Evolutionary conservation across 2,888 invertebrate species (phyloP).

Genomic region (Eugnorisma glareosa): DNA sequence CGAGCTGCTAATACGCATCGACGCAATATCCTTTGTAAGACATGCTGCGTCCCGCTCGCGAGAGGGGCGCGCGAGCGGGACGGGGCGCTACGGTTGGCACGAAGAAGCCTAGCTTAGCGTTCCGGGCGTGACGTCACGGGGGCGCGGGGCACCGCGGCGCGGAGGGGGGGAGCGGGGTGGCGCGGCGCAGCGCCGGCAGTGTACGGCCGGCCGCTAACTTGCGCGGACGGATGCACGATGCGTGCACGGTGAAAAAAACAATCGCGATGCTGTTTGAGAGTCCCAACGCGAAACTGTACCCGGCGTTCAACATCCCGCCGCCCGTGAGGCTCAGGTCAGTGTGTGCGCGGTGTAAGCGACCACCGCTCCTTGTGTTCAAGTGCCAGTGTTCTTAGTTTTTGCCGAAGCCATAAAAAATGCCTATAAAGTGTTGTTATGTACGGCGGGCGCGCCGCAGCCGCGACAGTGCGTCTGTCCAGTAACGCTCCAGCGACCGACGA

Average conservation of each 20-base stretch:
- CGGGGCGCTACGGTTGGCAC: slow-evolving; percentile 63
- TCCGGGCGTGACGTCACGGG: slow-evolving; percentile 86
- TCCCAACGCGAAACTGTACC: slow-evolving; percentile 93
- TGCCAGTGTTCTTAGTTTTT: slow-evolving; percentile 78
- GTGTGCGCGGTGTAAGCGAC: slow-evolving; percentile 52
- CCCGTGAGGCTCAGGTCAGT: slow-evolving; percentile 91
- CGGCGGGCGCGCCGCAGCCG: slow-evolving; percentile 73
- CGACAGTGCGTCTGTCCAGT: slow-evolving; percentile 78
- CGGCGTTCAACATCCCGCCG: slow-evolving; percentile 93
- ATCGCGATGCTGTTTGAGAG: slow-evolving; percentile 93
- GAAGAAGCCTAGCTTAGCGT: slow-evolving; percentile 77
- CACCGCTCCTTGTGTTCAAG: slow-evolving; percentile 67
- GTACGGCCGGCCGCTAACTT: slow-evolving; percentile 83
- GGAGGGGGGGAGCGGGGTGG: slow-evolving; percentile 71
- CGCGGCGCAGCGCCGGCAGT: slow-evolving; percentile 78
- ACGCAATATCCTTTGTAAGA: slow-evolving; percentile 71
- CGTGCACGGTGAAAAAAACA: slow-evolving; percentile 84
- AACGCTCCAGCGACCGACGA: slow-evolving; percentile 77
- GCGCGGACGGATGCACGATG: slow-evolving; percentile 82
- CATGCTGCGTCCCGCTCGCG: slow-evolving; percentile 67
- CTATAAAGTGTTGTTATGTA: slow-evolving; percentile 79
- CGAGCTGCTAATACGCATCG: slow-evolving; percentile 66
- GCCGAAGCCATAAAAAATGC: slow-evolving; percentile 80
- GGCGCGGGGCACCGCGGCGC: slow-evolving; percentile 74
- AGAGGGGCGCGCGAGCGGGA: slow-evolving; percentile 64